Conservation (phyloP, 2,113 vertebrate genomes). For the Glaucomys volans region DNA sequence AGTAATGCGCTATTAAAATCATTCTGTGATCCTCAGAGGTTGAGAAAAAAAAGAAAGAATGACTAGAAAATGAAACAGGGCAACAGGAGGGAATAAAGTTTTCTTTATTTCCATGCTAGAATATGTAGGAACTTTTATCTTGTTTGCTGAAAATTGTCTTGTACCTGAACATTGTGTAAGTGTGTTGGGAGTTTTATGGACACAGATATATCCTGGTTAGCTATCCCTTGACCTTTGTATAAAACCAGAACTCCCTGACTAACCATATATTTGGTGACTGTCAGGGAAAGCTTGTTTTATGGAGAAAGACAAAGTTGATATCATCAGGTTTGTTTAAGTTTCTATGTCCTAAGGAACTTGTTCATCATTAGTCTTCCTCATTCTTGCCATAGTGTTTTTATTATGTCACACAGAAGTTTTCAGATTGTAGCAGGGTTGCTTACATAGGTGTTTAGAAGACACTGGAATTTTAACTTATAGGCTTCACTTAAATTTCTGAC, state of each 20-base stretch:
- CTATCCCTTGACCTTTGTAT: slow-evolving; percentile 31
- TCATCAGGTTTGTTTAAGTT: background rate
- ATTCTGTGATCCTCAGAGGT: background rate
- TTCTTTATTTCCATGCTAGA: background rate
- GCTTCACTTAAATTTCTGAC: slow-evolving; percentile 1
- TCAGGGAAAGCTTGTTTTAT: slow-evolving; percentile 18
- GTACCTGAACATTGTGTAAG: background rate
- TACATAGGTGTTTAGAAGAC: slow-evolving; percentile 18
- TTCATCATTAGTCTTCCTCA: background rate
- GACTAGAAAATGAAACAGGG: slow-evolving; percentile 26
- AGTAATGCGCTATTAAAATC: slow-evolving; percentile 8
- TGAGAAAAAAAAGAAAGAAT: background rate
- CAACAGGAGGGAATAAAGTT: background rate
- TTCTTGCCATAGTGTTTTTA: slow-evolving; percentile 52
- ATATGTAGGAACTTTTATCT: background rate
- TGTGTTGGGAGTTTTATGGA: background rate
- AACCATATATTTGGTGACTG: background rate
- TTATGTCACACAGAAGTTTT: background rate
- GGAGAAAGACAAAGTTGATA: background rate
- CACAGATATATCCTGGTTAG: slow-evolving; percentile 35
- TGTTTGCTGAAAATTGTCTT: slow-evolving; percentile 21
- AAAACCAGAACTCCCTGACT: slow-evolving; percentile 6
- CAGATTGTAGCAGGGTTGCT: background rate
- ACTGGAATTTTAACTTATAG: background rate
- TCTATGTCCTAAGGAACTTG: background rate